Conservation (phyloP, 2,888 invertebrate genomes). For the Meta bourneti region DNA sequence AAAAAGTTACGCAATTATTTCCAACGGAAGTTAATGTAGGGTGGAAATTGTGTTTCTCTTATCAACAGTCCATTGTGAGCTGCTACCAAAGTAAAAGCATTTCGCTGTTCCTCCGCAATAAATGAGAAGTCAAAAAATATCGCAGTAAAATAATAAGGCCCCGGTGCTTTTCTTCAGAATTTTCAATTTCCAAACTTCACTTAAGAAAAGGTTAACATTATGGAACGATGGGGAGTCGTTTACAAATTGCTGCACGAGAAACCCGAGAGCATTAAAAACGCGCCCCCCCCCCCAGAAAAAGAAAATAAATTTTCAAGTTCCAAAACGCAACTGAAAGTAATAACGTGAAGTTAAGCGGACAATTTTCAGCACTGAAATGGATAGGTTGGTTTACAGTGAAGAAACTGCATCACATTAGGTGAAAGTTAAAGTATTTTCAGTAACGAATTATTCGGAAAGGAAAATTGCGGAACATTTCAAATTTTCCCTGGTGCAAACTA, state of each 20-base stretch:
- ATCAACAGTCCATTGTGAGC: background rate
- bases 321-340: background rate
- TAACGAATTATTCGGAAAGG: background rate
- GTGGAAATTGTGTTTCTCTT: background rate
- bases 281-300: background rate
- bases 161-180: background rate
- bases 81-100: background rate
- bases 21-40: background rate
- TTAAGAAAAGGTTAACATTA: background rate
- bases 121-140: background rate
- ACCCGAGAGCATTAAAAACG: background rate
- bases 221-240: background rate
- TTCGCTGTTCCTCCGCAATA: background rate
- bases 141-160: background rate
- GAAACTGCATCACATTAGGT: background rate
- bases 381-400: background rate
- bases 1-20: background rate
- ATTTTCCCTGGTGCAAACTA: background rate
- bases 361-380: background rate
- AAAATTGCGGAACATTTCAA: background rate
- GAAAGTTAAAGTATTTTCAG: background rate
- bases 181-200: background rate
- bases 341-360: background rate
- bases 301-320: background rate
- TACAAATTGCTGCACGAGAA: background rate